A percentile compares a stretch with the other conserved stretches of the same genome.
These are phyloP conservation scores for Motacilla tschutschensis DNA, from an alignment of 2,113 vertebrate species.

Conservation along the genomic window DNA sequence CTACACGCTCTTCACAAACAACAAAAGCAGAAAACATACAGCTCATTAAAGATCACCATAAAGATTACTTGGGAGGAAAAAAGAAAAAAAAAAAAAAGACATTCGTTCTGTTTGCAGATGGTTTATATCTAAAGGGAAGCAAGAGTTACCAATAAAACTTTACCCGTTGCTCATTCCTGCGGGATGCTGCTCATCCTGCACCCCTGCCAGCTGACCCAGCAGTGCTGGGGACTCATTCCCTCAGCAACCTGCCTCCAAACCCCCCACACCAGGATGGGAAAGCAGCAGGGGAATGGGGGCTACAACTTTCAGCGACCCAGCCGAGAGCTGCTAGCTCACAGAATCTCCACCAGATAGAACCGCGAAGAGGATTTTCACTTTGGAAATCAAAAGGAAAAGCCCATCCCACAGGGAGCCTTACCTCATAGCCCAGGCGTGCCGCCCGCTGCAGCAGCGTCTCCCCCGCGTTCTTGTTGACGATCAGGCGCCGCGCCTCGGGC, in stretches of 20 bases:
- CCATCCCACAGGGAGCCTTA: constrained; percentile 30
- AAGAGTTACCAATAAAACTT: background rate
- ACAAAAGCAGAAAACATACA: background rate
- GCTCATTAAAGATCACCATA: constrained; percentile 2
- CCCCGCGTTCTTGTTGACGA: constrained; percentile 97
- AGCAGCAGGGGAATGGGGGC: rapidly evolving
- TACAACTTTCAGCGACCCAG: background rate
- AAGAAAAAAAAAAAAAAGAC: background rate
- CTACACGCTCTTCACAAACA: background rate
- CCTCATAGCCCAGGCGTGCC: constrained; percentile 93
- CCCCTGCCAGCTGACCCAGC: background rate
- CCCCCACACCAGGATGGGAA: rapidly evolving
- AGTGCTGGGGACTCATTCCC: background rate
- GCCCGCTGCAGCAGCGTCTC: constrained; percentile 96
- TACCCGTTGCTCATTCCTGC: background rate
- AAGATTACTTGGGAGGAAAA: background rate
- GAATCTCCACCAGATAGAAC: background rate
- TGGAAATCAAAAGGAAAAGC: rapidly evolving
- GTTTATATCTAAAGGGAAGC: background rate
- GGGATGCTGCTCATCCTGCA: background rate
- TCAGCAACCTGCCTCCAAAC: background rate
- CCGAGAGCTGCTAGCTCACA: rapidly evolving
- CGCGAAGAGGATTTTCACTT: background rate
- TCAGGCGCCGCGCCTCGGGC: constrained; percentile 90
- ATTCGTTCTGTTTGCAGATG: background rate